Evolutionary conservation across 2,888 invertebrate species (phyloP).

Genomic region (Drosophila picticornis): DNA sequence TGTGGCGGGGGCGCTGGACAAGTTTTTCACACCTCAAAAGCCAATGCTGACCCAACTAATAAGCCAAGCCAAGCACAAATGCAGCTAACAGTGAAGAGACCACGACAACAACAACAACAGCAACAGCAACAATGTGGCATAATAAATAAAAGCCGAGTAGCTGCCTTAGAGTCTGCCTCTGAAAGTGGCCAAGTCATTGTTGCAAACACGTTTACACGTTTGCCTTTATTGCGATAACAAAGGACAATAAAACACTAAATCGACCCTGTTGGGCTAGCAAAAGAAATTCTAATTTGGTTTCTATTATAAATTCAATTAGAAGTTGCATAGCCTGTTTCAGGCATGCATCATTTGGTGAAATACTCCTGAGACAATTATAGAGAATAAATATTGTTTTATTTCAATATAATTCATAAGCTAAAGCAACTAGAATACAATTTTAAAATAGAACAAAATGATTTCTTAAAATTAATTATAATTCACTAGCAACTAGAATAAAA

Average conservation of each 20-base stretch:
- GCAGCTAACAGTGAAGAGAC: constrained; percentile 52
- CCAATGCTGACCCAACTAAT: constrained; percentile 73
- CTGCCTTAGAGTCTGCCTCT: constrained; percentile 70
- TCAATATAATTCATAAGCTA: not conserved
- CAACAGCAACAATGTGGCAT: constrained; percentile 67
- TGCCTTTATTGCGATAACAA: constrained; percentile 1
- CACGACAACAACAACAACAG: constrained; percentile 32
- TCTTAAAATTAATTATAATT: not conserved
- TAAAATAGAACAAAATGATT: not conserved
- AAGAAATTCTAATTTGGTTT: not conserved
- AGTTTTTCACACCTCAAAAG: constrained; percentile 71
- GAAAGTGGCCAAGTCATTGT: constrained; percentile 33
- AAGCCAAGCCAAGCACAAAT: constrained; percentile 52
- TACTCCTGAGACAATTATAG: not conserved
- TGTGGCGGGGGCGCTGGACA: constrained; percentile 1
- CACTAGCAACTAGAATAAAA: not conserved
- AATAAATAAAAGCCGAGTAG: constrained; percentile 80
- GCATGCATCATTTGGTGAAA: not conserved
- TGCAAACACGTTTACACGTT: constrained; percentile 34
- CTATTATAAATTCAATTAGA: not conserved
- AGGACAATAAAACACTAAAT: constrained; percentile 17
- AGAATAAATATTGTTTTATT: not conserved
- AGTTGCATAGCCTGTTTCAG: not conserved
- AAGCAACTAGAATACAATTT: not conserved
- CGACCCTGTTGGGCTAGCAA: not conserved